Evolutionary conservation across 2,797 vertebrate genomes (phyloP).

Genomic region (Coracias cyanogaster): DNA sequence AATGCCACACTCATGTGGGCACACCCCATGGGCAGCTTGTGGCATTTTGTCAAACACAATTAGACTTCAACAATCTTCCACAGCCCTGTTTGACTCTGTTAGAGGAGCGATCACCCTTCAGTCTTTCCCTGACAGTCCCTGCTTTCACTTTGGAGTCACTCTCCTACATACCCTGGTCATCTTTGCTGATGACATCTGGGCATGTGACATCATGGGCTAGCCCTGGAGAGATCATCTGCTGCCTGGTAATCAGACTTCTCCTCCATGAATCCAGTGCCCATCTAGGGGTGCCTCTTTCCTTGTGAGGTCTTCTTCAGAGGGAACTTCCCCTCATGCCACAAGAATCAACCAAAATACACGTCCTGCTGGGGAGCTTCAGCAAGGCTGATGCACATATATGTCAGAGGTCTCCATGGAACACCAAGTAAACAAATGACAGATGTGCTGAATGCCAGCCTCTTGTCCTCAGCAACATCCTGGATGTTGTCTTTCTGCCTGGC

Average conservation of each 20-base stretch:
- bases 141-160: background rate
- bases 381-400: background rate
- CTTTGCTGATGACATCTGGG: background rate
- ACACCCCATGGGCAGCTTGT: background rate
- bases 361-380: background rate
- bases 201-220: background rate
- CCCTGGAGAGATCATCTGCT: background rate
- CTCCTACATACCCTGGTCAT: background rate
- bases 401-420: background rate
- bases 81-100: background rate
- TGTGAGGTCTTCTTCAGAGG: background rate
- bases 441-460: background rate
- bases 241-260: background rate
- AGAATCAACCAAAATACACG: background rate
- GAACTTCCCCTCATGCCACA: background rate
- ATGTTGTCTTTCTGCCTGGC: background rate
- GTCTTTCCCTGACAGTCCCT: background rate
- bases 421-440: background rate
- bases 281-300: background rate
- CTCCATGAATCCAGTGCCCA: background rate
- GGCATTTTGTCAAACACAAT: background rate
- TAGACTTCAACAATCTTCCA: background rate
- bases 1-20: background rate
- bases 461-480: background rate
- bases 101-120: background rate